Conservation (phyloP, 2,113 vertebrate species). For the Sisor rabdophorus region DNA sequence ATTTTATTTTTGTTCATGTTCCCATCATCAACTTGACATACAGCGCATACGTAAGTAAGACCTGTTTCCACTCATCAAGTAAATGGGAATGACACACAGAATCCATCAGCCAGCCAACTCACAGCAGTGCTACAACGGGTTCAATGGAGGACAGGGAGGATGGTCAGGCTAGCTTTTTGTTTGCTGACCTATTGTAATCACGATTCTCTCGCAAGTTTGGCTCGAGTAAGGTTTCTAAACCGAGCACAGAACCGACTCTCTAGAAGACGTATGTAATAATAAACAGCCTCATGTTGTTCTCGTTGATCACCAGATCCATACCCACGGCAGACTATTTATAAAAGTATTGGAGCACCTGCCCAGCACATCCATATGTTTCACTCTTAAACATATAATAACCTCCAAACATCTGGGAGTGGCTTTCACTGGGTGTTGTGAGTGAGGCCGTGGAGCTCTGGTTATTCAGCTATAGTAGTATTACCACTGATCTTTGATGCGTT, state of each 20-base stretch:
- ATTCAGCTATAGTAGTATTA: too few species aligned
- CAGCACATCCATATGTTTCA: too few species aligned
- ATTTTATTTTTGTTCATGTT: slow-evolving; percentile 53
- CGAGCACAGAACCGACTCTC: not conserved
- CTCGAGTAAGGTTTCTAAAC: not conserved
- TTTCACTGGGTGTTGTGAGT: too few species aligned
- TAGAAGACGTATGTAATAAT: not conserved
- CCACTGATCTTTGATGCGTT: too few species aligned
- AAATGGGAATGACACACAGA: slow-evolving; percentile 76
- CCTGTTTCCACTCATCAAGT: slow-evolving; percentile 76
- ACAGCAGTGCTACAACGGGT: slow-evolving; percentile 47
- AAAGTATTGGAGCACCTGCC: too few species aligned
- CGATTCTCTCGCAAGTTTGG: not conserved
- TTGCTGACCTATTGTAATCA: slow-evolving; percentile 35
- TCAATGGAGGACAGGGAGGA: slow-evolving; percentile 57
- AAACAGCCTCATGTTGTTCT: slow-evolving; percentile 14
- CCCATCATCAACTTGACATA: slow-evolving; percentile 71
- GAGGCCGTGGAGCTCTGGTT: too few species aligned
- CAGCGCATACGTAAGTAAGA: slow-evolving; percentile 74
- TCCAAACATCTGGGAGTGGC: too few species aligned
- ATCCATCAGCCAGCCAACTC: slow-evolving; percentile 62
- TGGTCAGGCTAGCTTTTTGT: slow-evolving; percentile 48
- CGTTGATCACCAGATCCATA: slow-evolving; percentile 10
- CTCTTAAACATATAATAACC: too few species aligned
- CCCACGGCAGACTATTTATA: too few species aligned